phyloP scores from a whole-genome alignment of 2,113 vertebrate genomes.

The Chamaea fasciata region DNA sequence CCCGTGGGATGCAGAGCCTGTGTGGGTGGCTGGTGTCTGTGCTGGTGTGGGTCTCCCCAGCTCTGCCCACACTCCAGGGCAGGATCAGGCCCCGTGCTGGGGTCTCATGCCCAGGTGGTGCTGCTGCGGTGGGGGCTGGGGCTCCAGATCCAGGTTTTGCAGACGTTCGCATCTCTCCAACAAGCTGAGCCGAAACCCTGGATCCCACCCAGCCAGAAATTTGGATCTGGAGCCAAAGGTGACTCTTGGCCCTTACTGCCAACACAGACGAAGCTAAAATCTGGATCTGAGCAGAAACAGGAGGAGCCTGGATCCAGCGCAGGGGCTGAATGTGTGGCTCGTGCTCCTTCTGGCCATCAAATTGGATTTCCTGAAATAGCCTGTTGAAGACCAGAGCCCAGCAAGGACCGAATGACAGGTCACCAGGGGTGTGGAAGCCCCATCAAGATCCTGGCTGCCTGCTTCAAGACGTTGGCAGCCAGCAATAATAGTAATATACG shows the following conservation, averaged over 20 bases:
- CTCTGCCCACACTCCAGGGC: background rate
- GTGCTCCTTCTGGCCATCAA: slow-evolving; percentile 15
- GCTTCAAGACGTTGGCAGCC: slow-evolving; percentile 21
- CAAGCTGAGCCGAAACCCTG: slow-evolving; percentile 31
- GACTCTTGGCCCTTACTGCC: slow-evolving; percentile 41
- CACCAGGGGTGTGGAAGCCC: slow-evolving; percentile 46
- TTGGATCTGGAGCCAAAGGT: slow-evolving; percentile 58
- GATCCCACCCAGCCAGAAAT: slow-evolving; percentile 32
- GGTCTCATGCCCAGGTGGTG: background rate
- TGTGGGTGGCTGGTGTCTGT: background rate
- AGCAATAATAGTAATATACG: slow-evolving; percentile 26
- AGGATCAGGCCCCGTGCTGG: background rate
- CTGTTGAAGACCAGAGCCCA: slow-evolving; percentile 12
- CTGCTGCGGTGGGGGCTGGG: background rate
- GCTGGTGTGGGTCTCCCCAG: background rate
- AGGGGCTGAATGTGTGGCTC: background rate
- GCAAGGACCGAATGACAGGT: slow-evolving; percentile 30
- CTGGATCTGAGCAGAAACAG: background rate
- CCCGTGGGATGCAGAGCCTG: fast-evolving
- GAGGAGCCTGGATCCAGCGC: background rate
- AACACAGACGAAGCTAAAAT: background rate
- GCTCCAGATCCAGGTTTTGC: slow-evolving; percentile 59
- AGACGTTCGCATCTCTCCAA: background rate
- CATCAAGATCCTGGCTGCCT: slow-evolving; percentile 33
- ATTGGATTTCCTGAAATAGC: slow-evolving; percentile 46